phyloP scores from a whole-genome alignment of 2,797 vertebrate genomes.

The Podargus strigoides region DNA sequence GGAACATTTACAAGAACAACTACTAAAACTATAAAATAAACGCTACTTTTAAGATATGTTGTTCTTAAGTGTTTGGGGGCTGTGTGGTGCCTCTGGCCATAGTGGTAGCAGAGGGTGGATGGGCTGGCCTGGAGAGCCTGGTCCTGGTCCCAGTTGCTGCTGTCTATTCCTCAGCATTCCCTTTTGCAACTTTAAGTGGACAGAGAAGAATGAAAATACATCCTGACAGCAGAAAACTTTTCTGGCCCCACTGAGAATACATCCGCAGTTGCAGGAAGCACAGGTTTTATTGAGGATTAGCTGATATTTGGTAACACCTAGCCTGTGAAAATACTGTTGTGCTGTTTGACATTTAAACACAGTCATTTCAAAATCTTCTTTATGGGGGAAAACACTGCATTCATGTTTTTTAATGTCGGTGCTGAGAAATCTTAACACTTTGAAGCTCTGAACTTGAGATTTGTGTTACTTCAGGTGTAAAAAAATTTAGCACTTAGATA shows the following conservation, averaged over 20 bases:
- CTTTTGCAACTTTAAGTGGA: not conserved
- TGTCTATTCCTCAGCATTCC: not conserved
- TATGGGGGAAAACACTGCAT: not conserved
- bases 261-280: not conserved
- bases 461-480: not conserved
- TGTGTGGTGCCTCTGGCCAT: not conserved
- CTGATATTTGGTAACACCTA: not conserved
- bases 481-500: fast-evolving
- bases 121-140: fast-evolving
- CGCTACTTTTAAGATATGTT: not conserved
- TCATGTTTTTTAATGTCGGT: not conserved
- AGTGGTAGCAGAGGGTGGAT: not conserved
- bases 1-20: constrained; percentile 1
- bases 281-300: not conserved
- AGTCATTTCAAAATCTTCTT: not conserved
- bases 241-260: not conserved
- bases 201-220: not conserved
- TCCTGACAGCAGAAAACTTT: not conserved
- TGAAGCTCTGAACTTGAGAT: not conserved
- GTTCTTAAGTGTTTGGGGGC: not conserved
- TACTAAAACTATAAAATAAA: not conserved
- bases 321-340: not conserved
- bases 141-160: not conserved
- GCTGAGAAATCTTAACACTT: not conserved
- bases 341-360: not conserved